Percentiles rank a stretch among this genome's conserved stretches.
phyloP scores from a whole-genome alignment of 1,140 invertebrate species.

The Calliopsis andreniformis region DNA sequence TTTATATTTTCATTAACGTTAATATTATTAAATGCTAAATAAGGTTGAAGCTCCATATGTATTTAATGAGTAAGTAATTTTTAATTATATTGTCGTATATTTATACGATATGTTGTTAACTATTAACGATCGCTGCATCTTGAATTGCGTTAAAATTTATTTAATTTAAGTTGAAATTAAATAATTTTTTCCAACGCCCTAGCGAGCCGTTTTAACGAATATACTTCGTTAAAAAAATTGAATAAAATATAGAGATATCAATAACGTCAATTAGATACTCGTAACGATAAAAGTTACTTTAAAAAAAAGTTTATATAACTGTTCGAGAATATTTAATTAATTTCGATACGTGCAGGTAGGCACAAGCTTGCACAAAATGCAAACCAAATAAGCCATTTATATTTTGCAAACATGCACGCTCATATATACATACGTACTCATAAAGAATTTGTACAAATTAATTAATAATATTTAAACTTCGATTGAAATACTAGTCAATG shows the following conservation, averaged over 20 bases:
- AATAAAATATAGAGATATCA: slow-evolving; percentile 5
- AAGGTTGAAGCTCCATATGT: background rate
- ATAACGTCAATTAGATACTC: slow-evolving; percentile 44
- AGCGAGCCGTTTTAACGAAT: background rate
- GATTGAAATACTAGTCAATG: background rate
- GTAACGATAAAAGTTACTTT: slow-evolving; percentile 11
- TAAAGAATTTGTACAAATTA: slow-evolving; percentile 21
- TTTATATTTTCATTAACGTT: background rate
- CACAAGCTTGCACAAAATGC: slow-evolving; percentile 13
- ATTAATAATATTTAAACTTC: slow-evolving; percentile 11
- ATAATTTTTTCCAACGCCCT: background rate
- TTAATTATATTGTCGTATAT: background rate
- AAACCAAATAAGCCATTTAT: slow-evolving; percentile 24
- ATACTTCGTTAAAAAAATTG: slow-evolving; percentile 3
- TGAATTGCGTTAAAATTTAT: background rate
- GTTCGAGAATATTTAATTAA: background rate
- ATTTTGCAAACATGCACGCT: slow-evolving; percentile 41
- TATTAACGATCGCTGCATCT: no score
- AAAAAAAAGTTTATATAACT: slow-evolving; percentile 18
- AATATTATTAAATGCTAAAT: background rate
- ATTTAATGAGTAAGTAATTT: background rate
- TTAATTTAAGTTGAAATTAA: background rate
- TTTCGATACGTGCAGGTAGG: slow-evolving; percentile 12
- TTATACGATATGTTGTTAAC: background rate
- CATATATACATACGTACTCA: background rate